phyloP scores from a whole-genome alignment of 2,113 vertebrate genomes.

The Etheostoma cragini region DNA sequence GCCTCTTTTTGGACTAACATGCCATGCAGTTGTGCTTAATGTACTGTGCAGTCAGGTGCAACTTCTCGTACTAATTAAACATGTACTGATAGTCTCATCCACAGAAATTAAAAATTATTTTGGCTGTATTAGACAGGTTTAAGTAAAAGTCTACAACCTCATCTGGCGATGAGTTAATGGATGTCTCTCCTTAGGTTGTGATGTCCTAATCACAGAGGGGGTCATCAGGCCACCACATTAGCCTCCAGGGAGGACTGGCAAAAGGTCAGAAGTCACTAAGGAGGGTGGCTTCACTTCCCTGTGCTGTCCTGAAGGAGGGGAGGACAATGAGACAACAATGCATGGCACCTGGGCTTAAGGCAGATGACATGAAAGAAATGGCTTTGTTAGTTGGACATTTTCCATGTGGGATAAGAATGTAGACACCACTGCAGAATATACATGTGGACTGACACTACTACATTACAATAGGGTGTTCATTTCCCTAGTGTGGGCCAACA shows the following conservation, averaged over 20 bases:
- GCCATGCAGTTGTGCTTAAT: not conserved
- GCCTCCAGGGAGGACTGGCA: conserved; percentile 44
- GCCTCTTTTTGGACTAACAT: not conserved
- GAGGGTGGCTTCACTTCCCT: conserved; percentile 13
- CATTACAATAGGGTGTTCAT: conserved; percentile 2
- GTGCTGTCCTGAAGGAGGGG: conserved; percentile 24
- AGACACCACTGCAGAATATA: not conserved
- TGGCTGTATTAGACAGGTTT: not conserved
- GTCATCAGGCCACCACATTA: conserved; percentile 24
- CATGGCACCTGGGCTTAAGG: not conserved
- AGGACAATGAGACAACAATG: not conserved
- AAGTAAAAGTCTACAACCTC: conserved; percentile 19
- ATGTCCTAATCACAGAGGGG: conserved; percentile 50
- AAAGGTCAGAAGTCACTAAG: conserved; percentile 51
- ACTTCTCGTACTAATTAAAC: too few relatives aligned
- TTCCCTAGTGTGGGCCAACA: not conserved
- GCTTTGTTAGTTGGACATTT: conserved; percentile 27
- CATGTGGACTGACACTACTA: not conserved
- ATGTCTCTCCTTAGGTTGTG: conserved; percentile 24
- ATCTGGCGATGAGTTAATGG: conserved; percentile 53
- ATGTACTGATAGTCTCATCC: not conserved
- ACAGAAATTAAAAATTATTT: not conserved
- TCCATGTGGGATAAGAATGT: not conserved
- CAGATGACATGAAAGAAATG: not conserved
- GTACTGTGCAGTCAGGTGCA: not conserved